Conservation (phyloP, 64 coral and sea anemone genomes). For the Platygyra sinensis region DNA sequence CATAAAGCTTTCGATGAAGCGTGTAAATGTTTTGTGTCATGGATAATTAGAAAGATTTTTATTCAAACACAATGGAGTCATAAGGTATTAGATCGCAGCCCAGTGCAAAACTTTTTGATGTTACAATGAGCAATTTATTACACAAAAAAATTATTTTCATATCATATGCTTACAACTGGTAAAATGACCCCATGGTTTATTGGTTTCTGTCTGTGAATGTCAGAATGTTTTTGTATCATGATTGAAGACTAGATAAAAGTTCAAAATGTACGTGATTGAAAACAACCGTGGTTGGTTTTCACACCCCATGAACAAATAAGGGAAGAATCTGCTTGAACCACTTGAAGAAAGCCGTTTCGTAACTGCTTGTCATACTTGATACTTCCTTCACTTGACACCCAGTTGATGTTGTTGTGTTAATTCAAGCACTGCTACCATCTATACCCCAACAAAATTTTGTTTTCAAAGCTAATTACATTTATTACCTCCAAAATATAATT, state of each 20-base stretch:
- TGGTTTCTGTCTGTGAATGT: no score
- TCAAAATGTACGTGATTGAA: no score
- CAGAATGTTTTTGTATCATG: no score
- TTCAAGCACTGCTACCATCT: background rate
- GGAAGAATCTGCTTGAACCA: background rate
- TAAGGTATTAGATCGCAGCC: background rate
- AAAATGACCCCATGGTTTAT: no score
- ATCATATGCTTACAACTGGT: no score
- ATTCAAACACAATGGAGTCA: background rate
- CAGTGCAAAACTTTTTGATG: background rate
- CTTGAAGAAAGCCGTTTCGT: no score
- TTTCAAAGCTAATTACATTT: background rate
- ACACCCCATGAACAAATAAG: background rate
- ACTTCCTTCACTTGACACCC: background rate
- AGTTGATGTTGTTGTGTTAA: background rate
- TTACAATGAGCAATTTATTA: background rate
- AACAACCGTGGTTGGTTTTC: background rate
- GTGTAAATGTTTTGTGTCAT: conserved; percentile 9
- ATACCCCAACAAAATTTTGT: background rate
- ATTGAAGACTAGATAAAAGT: no score
- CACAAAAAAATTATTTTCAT: background rate
- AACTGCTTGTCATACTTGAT: background rate
- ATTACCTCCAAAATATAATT: background rate
- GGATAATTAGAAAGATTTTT: background rate
- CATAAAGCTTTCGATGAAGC: background rate